Conservation (phyloP, 30 jellyfish, hydroid and myxozoan genomes). For the Nemopilema nomurai region DNA sequence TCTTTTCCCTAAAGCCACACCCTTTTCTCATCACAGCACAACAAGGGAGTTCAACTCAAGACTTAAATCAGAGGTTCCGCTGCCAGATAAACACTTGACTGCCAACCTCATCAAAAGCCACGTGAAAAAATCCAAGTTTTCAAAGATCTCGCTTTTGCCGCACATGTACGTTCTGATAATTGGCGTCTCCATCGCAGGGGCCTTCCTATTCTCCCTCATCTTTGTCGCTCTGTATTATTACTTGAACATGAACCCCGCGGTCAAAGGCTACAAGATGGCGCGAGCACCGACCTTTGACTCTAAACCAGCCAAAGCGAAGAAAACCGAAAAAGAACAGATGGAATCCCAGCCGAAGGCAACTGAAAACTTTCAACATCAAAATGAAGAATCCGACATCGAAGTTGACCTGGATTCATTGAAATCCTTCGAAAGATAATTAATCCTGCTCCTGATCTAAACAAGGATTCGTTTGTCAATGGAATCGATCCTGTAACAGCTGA, state of each 20-base stretch:
- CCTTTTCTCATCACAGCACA: conserved; percentile 20
- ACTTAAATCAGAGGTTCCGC: conserved; percentile 66
- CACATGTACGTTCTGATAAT: conserved; percentile 93
- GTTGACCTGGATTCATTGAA: conserved; percentile 75
- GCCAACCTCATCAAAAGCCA: conserved; percentile 48
- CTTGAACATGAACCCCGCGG: conserved; percentile 57
- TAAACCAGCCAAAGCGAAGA: conserved; percentile 14
- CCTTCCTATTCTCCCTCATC: conserved; percentile 88
- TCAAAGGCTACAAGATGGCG: conserved; percentile 39
- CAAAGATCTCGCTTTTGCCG: conserved; percentile 77
- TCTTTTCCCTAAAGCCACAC: not conserved
- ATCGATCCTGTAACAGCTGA: too few relatives aligned
- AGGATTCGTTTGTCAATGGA: too few relatives aligned
- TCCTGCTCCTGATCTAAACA: not conserved
- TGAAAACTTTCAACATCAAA: not conserved
- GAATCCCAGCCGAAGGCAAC: not conserved
- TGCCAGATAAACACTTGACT: conserved; percentile 42
- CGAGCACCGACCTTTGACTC: conserved; percentile 43
- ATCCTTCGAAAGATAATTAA: conserved; percentile 11
- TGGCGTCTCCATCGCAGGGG: conserved; percentile 97
- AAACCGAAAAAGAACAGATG: conserved; percentile 1
- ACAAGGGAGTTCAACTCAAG: conserved; percentile 46
- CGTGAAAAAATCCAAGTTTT: conserved; percentile 22
- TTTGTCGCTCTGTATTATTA: conserved; percentile 82
- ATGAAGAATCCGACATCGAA: conserved; percentile 73